Conservation (phyloP, 2,888 invertebrate species). For the Choreutis nemorana region DNA sequence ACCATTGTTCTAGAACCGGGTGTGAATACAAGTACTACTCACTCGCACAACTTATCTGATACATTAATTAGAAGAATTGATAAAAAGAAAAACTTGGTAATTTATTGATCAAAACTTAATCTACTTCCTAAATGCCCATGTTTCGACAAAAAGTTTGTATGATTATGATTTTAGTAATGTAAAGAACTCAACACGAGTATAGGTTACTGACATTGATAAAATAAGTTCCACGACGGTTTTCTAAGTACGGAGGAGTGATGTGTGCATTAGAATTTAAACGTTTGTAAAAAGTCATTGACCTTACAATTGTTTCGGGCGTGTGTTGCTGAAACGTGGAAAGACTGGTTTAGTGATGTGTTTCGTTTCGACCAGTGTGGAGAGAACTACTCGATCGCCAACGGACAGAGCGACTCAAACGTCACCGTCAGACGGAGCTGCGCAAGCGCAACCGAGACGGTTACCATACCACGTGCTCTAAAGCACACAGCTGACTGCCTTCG, state of each 20-base stretch:
- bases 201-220: too few species aligned
- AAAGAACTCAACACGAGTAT: too few species aligned
- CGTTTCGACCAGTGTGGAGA: neutral
- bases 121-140: too few species aligned
- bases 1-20: constrained; percentile 18
- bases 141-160: too few species aligned
- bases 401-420: neutral
- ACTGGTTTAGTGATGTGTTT: constrained; percentile 1
- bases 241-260: constrained; percentile 11
- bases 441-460: constrained; percentile 18
- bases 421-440: constrained; percentile 6
- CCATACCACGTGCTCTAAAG: constrained; percentile 49
- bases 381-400: too few species aligned
- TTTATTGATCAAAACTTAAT: too few species aligned
- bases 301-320: constrained; percentile 44
- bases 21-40: too few species aligned
- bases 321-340: constrained; percentile 41
- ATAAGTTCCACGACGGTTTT: too few species aligned
- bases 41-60: too few species aligned
- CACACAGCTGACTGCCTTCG: constrained; percentile 32
- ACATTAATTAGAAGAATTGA: too few species aligned
- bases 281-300: constrained; percentile 44
- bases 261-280: constrained; percentile 20
- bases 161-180: too few species aligned
- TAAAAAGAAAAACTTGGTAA: too few species aligned